Evolutionary conservation across 1,140 invertebrate species (phyloP), one percentile per base, ranked within the genome.

Genomic region (Drosophila grimshawi): DNA sequence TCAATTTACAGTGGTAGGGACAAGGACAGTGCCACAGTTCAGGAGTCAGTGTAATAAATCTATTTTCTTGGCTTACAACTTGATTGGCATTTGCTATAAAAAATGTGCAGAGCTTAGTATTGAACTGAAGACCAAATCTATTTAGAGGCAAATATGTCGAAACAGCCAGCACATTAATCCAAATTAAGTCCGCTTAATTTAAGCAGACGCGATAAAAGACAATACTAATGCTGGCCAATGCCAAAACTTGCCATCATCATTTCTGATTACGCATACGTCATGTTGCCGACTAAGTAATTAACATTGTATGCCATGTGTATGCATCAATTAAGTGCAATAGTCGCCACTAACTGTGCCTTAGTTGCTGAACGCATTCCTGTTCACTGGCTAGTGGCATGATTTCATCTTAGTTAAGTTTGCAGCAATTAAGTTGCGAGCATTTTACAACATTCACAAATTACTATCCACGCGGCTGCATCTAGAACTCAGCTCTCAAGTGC

Each of bases 221-320:
- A 43, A 49, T 53, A 32, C 33, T 35, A 29, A 67, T 30, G 32
- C 8, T n/a, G 11, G 32, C 33, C 45, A 29, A 67, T 30, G 32
- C 8, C 27, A 30, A 2, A 46, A 5, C 48, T n/a, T 27, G 41
- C 45, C 41, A n/a, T 55, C 52, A 72, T 65, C 48, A 71, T 55
- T 76, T 64, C 27, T 59, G 67, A 76, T 72, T 72, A 61, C 69
- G 49, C 51, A 66, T 72, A 66, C 62, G 74, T 66, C 61, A 76
- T 46, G 49, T 65, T 59, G 60, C 19, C 45, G 11, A 30, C 6
- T 29, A 5, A 39, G 37, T 33, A 66, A 72, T 66, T 66, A 61
- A 55, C 41, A 35, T 66, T 55, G 45, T 65, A 51, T 51, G 51
- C 51, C 57, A 51, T n/a, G 62, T 51, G 45, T 39, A 46, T 67